phyloP scores from a whole-genome alignment of 1,140 invertebrate species.

The Musca vetustissima region DNA sequence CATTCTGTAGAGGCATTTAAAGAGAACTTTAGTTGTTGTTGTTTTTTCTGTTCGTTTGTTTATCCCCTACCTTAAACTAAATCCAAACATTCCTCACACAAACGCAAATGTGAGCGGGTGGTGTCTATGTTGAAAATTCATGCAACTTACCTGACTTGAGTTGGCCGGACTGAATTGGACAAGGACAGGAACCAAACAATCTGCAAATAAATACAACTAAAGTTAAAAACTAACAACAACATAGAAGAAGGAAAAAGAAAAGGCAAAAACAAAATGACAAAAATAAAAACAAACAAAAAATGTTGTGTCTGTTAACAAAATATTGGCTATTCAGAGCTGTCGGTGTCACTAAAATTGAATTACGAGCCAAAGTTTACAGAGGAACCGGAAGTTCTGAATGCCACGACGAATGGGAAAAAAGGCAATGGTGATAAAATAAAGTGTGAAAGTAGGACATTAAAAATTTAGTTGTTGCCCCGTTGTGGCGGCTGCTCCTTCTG shows the following conservation, averaged over 20 bases:
- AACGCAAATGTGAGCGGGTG: too few relatives aligned
- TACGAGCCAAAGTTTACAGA: constrained; percentile 4
- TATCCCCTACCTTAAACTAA: too few relatives aligned
- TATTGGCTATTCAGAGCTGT: constrained; percentile 12
- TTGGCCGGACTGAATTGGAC: too few relatives aligned
- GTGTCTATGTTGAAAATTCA: too few relatives aligned
- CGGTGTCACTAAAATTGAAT: constrained; percentile 21
- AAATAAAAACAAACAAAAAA: not conserved
- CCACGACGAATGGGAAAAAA: not conserved
- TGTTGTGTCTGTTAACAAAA: not conserved
- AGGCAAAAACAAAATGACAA: not conserved
- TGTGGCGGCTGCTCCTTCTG: not conserved
- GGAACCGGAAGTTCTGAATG: not conserved
- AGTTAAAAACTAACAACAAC: not conserved
- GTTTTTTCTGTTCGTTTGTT: not conserved
- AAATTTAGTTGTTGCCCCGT: not conserved
- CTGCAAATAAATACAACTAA: not conserved
- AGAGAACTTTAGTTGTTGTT: constrained; percentile 2
- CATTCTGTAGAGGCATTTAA: constrained; percentile 6
- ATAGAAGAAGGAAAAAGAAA: not conserved
- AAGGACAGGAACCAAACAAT: not conserved
- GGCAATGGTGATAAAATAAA: not conserved
- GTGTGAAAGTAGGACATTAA: not conserved
- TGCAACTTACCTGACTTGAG: too few relatives aligned
- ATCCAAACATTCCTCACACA: too few relatives aligned